Evolutionary conservation across 2,797 vertebrate species (phyloP).

Genomic region (Remorina albescens): DNA sequence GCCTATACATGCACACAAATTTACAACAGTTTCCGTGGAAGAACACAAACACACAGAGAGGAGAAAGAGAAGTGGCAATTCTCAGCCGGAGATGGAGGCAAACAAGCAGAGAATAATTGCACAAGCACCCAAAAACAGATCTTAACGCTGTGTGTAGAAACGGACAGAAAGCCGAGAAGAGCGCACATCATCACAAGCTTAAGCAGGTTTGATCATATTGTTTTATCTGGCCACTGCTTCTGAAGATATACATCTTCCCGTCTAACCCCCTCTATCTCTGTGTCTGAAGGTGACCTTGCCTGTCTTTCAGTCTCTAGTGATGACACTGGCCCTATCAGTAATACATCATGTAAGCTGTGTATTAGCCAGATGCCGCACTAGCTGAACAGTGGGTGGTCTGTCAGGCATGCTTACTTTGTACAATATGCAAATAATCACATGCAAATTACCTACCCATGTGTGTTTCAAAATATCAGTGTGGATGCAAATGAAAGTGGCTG

Average conservation of each 20-base stretch:
- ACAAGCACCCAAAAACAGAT: constrained; percentile 54
- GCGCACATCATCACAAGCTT: constrained; percentile 40
- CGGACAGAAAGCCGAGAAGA: constrained; percentile 37
- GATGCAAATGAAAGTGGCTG: constrained; percentile 63
- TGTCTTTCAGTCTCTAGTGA: constrained; percentile 70
- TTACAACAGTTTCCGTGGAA: constrained; percentile 6
- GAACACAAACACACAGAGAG: constrained; percentile 17
- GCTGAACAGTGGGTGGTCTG: constrained; percentile 76
- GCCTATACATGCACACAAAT: constrained; percentile 12
- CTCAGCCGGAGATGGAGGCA: constrained; percentile 27
- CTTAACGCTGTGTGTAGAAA: constrained; percentile 40
- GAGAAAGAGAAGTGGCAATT: constrained; percentile 16
- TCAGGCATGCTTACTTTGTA: constrained; percentile 66
- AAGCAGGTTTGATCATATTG: constrained; percentile 60
- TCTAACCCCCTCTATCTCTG: constrained; percentile 26
- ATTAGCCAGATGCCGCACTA: constrained; percentile 71
- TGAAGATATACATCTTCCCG: constrained; percentile 67
- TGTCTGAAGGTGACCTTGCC: constrained; percentile 81
- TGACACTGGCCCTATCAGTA: constrained; percentile 75
- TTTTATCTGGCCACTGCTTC: constrained; percentile 67
- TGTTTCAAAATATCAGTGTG: constrained; percentile 57
- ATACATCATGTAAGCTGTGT: constrained; percentile 79
- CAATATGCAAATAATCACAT: constrained; percentile 81
- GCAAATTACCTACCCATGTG: constrained; percentile 70
- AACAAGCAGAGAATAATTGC: constrained; percentile 32